Percentiles rank a stretch among this genome's conserved stretches.
Evolutionary conservation across 1,140 invertebrate genomes (phyloP).

Genomic region (Drosophila gunungcola): DNA sequence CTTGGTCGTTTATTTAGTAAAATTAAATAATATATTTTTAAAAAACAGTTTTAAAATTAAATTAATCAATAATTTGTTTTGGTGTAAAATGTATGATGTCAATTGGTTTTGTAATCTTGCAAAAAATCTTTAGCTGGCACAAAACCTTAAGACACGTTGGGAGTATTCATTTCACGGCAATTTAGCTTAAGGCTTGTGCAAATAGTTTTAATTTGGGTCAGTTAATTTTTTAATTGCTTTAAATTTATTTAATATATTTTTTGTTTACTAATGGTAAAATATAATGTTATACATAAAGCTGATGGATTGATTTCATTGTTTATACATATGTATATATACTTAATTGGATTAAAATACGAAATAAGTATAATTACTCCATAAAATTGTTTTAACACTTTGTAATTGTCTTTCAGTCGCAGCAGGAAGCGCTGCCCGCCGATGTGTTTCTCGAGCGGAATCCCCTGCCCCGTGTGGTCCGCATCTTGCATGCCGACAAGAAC

Average conservation of each 20-base stretch:
- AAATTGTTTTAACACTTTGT: not conserved
- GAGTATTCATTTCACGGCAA: not conserved
- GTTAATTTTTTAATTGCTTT: not conserved
- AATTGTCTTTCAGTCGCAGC: constrained; percentile 33
- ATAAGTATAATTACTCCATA: not conserved
- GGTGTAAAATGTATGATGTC: not conserved
- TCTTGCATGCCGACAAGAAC: constrained; percentile 73
- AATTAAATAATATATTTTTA: not conserved
- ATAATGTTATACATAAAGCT: too few relatives aligned
- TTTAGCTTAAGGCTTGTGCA: not conserved
- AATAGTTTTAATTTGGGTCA: not conserved
- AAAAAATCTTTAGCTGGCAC: not conserved
- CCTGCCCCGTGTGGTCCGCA: constrained; percentile 86
- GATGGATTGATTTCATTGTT: too few relatives aligned
- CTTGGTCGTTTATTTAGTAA: not conserved
- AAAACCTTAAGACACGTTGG: not conserved
- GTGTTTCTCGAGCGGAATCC: constrained; percentile 86
- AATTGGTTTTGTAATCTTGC: constrained; percentile 1
- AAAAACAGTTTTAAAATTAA: not conserved
- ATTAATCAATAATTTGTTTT: not conserved
- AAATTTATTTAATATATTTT: not conserved
- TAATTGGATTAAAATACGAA: too few relatives aligned
- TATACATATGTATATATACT: too few relatives aligned
- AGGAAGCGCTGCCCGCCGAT: constrained; percentile 78
- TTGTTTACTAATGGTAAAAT: too few relatives aligned